Conservation (phyloP, 35 echinoderm and acorn worm species). For the Chiridota heheva region DNA sequence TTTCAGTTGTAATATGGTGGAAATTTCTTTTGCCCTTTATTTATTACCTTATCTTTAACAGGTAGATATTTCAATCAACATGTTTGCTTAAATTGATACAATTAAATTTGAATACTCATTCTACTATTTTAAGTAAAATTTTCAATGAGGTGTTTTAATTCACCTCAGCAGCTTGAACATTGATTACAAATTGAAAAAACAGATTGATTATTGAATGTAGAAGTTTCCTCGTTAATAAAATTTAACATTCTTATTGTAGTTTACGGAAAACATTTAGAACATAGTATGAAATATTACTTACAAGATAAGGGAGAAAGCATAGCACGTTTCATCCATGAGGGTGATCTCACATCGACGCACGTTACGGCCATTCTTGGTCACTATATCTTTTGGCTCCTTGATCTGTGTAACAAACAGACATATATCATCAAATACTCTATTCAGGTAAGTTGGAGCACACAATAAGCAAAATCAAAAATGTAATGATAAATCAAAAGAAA, state of each 20-base stretch:
- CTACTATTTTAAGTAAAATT: too few species aligned
- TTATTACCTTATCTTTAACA: too few species aligned
- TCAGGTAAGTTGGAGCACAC: not conserved
- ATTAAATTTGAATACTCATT: too few species aligned
- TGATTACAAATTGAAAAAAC: too few species aligned
- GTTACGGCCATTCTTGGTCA: constrained; percentile 76
- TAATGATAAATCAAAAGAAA: not conserved
- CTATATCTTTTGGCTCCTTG: constrained; percentile 69
- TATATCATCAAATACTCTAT: not conserved
- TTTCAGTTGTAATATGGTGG: too few species aligned
- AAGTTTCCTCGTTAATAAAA: too few species aligned
- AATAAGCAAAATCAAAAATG: not conserved
- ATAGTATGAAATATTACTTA: constrained; percentile 61
- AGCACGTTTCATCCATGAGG: constrained; percentile 85
- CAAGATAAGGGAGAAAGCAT: constrained; percentile 75
- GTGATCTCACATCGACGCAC: constrained; percentile 82
- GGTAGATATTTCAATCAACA: too few species aligned
- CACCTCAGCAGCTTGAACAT: not conserved
- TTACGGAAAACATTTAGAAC: not conserved
- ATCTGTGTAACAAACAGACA: constrained; percentile 45
- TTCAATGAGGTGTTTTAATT: not conserved
- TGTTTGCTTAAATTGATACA: too few species aligned
- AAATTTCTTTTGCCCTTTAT: too few species aligned
- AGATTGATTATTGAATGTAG: too few species aligned
- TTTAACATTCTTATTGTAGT: not conserved